Base-by-base conservation (phyloP, 64 coral and sea anemone species). In the Dendronephthya gigantea region DNA sequence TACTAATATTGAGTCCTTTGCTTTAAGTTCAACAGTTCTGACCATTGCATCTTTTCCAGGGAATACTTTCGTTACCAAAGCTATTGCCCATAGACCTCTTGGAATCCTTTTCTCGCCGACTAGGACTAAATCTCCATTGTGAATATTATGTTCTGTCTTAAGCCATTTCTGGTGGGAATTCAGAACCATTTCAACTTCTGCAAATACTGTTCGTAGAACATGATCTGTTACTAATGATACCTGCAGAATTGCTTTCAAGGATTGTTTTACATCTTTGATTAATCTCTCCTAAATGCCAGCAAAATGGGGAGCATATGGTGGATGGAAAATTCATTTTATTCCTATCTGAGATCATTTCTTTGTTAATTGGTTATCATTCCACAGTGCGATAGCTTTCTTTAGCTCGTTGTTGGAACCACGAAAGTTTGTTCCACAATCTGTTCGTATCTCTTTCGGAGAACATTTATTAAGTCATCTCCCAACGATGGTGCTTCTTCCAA, bases 361-460 rank as follows among this genome's bases (percentile, higher is more conserved):
- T 29, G 22, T 49, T 17, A 94, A 85, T 48, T 85, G 34, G 39
- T n/a, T 74, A 23, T 94, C 22, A 32, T 89, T 94, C 83, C 89
- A 91, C 17, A 45, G 13, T 50, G n/a, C 49, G 39, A 94, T 83
- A 14, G 92, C 86, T 39, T 90, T 59, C 6, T 43, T 65, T 6
- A 96, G 40, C 49, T 96, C 90, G 45, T 68, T 75, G 12, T 96
- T 37, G 10, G 90, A 90, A 3, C 88, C 93, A 33, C 87, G 87
- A 96, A 96, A 96, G 49, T 96, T 96, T 2, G 90, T 96, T 7
- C 84, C 90, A 82, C 85, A 82, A 27, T 96, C 93, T 13, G 93
- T 89, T 47, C 93, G 85, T n/a, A 90, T 88, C 66, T 94, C 86
- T 28, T 72, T 82, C 38, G 89, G 89, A 90, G 69, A 49, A 90